Evolutionary conservation across 2,113 vertebrate species (phyloP), one percentile per base, ranked within the genome.

Genomic region (Nothoprocta perdicaria): DNA sequence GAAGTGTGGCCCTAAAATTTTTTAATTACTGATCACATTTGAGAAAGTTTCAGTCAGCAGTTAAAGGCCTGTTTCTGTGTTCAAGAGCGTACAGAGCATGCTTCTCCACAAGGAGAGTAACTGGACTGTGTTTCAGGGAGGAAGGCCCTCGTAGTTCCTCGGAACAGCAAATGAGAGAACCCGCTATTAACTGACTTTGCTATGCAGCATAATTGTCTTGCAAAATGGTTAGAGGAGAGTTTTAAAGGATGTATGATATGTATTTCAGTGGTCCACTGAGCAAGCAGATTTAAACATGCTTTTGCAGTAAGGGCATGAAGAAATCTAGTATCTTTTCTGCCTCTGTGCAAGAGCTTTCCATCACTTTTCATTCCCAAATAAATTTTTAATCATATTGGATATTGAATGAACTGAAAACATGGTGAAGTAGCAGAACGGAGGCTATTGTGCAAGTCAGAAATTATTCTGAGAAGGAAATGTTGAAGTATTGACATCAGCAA

Each of bases 101-200:
- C 22, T 71, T 43, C 18, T 65, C 79, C 73, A 69, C 9, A 63
- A 27, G 31, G 53, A 40, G 22, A 80, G 35, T 13, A 38, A 75
- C 13, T 7, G 6, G 10, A 10, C 16, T 60, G 12, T 7, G 1
- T 69, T 77, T 60, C 21, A 10, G 43, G 45, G 19, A 40, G 16
- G 48, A 62, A 26, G 22, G 4, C 31, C 50, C 62, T 46, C 22
- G 21, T 11, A 19, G 19, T n/a, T 81, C 38, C 63, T 19, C 16
- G 1, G 0, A 65, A 43, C 12, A 60, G 45, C 15, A 83, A 88
- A 26, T 8, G 35, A 58, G 29, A 65, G 29, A 86, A 40, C 8
- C 16, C 80, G 1, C 16, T 50, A 43, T 48, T 26, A 43, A 26
- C 4, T 14, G 1, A 0, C 13, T 57, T 55, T 3, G 4, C 33